These are phyloP conservation scores for Plutella xylostella DNA, from an alignment of 2,888 invertebrate genomes.

Conservation along the genomic window DNA sequence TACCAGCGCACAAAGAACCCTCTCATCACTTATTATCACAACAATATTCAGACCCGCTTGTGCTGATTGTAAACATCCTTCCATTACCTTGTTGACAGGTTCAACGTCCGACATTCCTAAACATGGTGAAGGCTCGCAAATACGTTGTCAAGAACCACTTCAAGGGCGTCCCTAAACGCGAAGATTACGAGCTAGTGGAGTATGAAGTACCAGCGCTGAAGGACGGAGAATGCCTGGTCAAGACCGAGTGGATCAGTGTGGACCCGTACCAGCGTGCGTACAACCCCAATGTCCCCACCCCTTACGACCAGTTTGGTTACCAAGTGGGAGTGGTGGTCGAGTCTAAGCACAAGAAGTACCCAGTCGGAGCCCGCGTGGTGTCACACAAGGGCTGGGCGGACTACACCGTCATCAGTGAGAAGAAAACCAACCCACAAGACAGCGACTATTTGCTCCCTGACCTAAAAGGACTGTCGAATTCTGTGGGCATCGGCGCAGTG, in stretches of 20 bases:
- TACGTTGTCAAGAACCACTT: slow-evolving; percentile 69
- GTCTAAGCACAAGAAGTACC: slow-evolving; percentile 49
- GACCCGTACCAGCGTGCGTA: slow-evolving; percentile 35
- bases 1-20: too few species aligned
- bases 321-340: slow-evolving; percentile 6
- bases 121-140: slow-evolving; percentile 66
- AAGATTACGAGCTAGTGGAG: slow-evolving; percentile 71
- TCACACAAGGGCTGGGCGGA: slow-evolving; percentile 72
- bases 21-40: too few species aligned
- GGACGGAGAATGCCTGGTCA: slow-evolving; percentile 59
- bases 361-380: slow-evolving; percentile 65
- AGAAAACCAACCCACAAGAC: background rate
- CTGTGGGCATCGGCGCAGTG: slow-evolving; percentile 61
- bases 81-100: too few species aligned
- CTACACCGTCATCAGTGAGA: slow-evolving; percentile 28
- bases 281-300: slow-evolving; percentile 41
- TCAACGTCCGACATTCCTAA: too few species aligned
- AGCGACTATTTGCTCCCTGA: slow-evolving; percentile 37
- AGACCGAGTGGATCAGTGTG: slow-evolving; percentile 34
- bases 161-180: slow-evolving; percentile 66
- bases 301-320: slow-evolving; percentile 7
- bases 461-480: slow-evolving; percentile 44
- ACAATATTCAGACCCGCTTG: too few species aligned
- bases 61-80: too few species aligned
- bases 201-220: slow-evolving; percentile 69